Evolutionary conservation across 2,113 vertebrate genomes (phyloP), one percentile per base, ranked within the genome.

Genomic region (Hippolais icterina): DNA sequence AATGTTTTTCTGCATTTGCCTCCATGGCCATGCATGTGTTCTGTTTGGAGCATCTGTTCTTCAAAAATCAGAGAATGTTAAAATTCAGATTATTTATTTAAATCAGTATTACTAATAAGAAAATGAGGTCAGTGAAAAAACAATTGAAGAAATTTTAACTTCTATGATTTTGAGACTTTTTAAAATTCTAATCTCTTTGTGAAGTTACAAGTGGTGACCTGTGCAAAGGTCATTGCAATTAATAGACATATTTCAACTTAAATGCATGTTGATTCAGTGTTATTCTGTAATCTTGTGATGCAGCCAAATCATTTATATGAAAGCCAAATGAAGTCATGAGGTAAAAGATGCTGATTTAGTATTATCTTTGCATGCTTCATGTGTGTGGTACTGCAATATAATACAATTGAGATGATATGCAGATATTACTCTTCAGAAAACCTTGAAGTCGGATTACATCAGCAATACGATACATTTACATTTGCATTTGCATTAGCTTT

Each of bases 381-480:
- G 22, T 28, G 5, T 61, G 35, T 78, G 35, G 13, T 66, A 31
- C 20, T 65, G n/a, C 20, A 88, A 11, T 53, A 15, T 23, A 25
- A 10, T 28, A 41, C 31, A 85, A 76, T 9, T 52, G 42, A 66
- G 20, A 59, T 18, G 21, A 41, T 23, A 39, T 50, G 25, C 15
- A 85, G 65, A 27, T 27, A 42, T 13, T 52, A 31, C 5, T 56
- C 37, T 69, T 64, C n/a, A 66, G 37, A 74, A 80, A 78, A 52
- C 9, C 15, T 42, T 42, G 4, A 78, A 66, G 29, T 53, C 0
- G 0, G 0, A 60, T 71, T 56, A 28, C 11, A 53, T 53, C 25
- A 72, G 3, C 29, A 47, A 17, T 42, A 42, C 0, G 2, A 61
- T 61, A 29, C 2, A 29, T 75, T 64, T 61, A 23, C 4, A 8